Conservation (phyloP, 2,888 invertebrate species). For the Stenolophus ochropezus region DNA sequence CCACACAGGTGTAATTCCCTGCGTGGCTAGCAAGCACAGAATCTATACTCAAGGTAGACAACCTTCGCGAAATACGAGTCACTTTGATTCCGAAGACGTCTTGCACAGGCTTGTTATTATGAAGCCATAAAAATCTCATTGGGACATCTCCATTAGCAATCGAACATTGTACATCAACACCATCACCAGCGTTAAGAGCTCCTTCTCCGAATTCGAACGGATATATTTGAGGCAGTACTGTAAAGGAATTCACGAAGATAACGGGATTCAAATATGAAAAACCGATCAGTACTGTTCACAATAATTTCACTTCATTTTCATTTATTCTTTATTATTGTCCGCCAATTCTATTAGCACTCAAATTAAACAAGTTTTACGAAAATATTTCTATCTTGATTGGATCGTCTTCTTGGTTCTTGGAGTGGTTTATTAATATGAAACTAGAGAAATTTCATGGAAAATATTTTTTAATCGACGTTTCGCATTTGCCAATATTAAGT, state of each 20-base stretch:
- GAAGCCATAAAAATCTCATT: conserved; percentile 82
- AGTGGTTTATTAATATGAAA: conserved; percentile 81
- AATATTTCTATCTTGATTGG: conserved; percentile 74
- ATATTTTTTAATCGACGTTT: conserved; percentile 81
- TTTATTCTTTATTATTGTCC: too few relatives aligned
- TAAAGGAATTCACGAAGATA: conserved; percentile 56
- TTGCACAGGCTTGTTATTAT: conserved; percentile 79
- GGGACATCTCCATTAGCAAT: conserved; percentile 84
- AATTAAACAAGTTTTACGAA: conserved; percentile 74
- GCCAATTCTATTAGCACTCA: conserved; percentile 78
- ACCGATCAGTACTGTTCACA: too few relatives aligned
- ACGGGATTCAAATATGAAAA: too few relatives aligned
- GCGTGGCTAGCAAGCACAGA: conserved; percentile 77
- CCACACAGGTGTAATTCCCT: conserved; percentile 82
- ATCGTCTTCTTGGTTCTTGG: conserved; percentile 63
- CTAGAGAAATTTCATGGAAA: conserved; percentile 85
- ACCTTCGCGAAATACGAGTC: conserved; percentile 74
- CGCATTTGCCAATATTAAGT: conserved; percentile 81
- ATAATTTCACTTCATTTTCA: too few relatives aligned
- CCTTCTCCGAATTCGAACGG: conserved; percentile 69
- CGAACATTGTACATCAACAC: conserved; percentile 80
- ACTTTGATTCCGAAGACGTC: conserved; percentile 71
- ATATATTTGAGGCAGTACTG: conserved; percentile 69
- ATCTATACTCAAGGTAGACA: conserved; percentile 75
- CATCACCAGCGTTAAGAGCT: conserved; percentile 77